A percentile compares a stretch with the other conserved stretches of the same genome.
Conservation (phyloP, 1,140 invertebrate species). For the Maniola jurtina region DNA sequence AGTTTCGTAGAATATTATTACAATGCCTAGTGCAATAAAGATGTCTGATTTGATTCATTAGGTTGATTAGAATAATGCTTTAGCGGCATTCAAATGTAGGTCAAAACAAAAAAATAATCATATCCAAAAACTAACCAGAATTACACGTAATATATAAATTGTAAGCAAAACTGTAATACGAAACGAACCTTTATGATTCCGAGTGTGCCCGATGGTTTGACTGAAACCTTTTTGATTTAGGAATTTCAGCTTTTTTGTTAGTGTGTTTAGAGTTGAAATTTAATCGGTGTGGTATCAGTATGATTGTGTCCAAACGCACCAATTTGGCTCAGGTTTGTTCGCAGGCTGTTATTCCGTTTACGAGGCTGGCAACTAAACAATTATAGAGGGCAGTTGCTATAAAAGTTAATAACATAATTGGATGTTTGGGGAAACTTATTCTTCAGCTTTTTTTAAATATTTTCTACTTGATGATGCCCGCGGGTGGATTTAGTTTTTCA, state of each 20-base stretch:
- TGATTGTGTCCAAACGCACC: slow-evolving; percentile 21
- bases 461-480: no score
- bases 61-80: no score
- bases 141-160: slow-evolving; percentile 9
- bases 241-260: neutral
- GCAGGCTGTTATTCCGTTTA: slow-evolving; percentile 22
- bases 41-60: no score
- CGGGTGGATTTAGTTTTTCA: no score
- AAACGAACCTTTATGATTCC: slow-evolving; percentile 15
- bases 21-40: no score
- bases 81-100: no score
- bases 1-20: no score
- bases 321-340: slow-evolving; percentile 25
- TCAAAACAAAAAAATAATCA: no score
- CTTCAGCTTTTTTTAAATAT: neutral
- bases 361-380: slow-evolving; percentile 28
- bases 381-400: slow-evolving; percentile 14
- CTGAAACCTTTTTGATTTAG: neutral
- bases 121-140: neutral
- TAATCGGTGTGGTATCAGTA: neutral
- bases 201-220: slow-evolving; percentile 14
- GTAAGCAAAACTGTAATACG: slow-evolving; percentile 5
- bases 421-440: slow-evolving; percentile 15
- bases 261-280: slow-evolving; percentile 6
- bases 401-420: slow-evolving; percentile 25